Conservation (phyloP, 2,797 vertebrate genomes). For the Ctenopoma multispine region DNA sequence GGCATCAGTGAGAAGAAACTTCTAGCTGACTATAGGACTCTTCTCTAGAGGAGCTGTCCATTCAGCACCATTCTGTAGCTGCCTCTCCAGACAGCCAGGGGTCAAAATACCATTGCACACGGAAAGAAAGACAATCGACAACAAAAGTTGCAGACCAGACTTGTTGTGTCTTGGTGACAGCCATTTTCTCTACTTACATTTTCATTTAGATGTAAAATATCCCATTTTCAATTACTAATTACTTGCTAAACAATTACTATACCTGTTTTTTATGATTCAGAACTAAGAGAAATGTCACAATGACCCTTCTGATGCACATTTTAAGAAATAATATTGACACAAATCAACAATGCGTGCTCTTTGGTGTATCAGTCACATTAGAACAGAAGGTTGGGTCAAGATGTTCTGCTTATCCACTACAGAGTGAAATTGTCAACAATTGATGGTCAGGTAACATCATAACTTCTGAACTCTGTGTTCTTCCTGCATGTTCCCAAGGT, state of each 20-base stretch:
- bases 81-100: constrained; percentile 13
- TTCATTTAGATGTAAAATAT: not conserved
- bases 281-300: constrained; percentile 10
- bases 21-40: constrained; percentile 25
- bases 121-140: not conserved
- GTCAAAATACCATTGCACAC: not conserved
- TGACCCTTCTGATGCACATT: not conserved
- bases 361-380: constrained; percentile 8
- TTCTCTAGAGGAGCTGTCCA: constrained; percentile 80
- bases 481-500: constrained; percentile 20
- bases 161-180: no score
- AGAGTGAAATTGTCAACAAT: not conserved
- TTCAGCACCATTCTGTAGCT: constrained; percentile 80
- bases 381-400: not conserved
- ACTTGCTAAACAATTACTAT: no score
- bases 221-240: not conserved
- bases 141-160: not conserved
- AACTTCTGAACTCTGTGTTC: not conserved
- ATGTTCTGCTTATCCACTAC: constrained; percentile 15
- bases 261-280: not conserved
- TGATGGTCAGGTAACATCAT: not conserved
- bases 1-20: constrained; percentile 56
- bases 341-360: constrained; percentile 9
- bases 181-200: no score
- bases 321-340: not conserved